These are phyloP conservation scores for Brachionus manjavacas DNA, from an alignment of 1,140 invertebrate species.

Conservation along the genomic window DNA sequence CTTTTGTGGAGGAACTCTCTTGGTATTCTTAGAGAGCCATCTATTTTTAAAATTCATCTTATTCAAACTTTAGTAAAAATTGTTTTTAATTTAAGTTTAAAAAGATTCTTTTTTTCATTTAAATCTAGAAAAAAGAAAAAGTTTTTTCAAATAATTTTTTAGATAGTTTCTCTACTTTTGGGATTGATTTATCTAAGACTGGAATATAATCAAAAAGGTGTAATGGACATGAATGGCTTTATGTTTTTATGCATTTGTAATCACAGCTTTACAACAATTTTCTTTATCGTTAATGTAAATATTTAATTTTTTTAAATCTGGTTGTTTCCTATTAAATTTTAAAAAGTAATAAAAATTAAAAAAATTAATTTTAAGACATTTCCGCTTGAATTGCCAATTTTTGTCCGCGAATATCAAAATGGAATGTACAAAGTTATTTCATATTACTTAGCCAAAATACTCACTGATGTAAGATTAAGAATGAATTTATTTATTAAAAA, in stretches of 20 bases:
- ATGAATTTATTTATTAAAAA: neutral
- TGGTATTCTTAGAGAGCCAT: conserved; percentile 19
- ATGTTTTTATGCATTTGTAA: conserved; percentile 39
- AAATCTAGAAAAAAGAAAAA: neutral
- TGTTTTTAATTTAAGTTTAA: too few species aligned
- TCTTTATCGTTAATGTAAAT: conserved; percentile 43
- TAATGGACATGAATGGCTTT: conserved; percentile 28
- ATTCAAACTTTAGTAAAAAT: conserved; percentile 43
- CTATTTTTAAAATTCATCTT: neutral
- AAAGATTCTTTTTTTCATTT: neutral
- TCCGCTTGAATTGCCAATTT: conserved; percentile 26
- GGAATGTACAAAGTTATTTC: conserved; percentile 7
- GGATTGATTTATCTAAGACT: conserved; percentile 33
- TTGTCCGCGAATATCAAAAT: conserved; percentile 27
- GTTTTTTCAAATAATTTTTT: neutral
- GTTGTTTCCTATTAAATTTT: too few species aligned
- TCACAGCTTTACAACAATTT: conserved; percentile 60
- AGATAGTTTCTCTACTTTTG: conserved; percentile 20
- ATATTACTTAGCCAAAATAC: conserved; percentile 33
- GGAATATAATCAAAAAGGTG: conserved; percentile 23
- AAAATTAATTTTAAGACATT: neutral
- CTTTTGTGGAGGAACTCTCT: conserved; percentile 11
- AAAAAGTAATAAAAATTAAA: too few species aligned
- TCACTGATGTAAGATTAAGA: conserved; percentile 34
- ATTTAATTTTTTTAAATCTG: too few species aligned